Evolutionary conservation across 1,140 invertebrate species (phyloP), one percentile per base, ranked within the genome.

Genomic region (Drosophila arawakana): DNA sequence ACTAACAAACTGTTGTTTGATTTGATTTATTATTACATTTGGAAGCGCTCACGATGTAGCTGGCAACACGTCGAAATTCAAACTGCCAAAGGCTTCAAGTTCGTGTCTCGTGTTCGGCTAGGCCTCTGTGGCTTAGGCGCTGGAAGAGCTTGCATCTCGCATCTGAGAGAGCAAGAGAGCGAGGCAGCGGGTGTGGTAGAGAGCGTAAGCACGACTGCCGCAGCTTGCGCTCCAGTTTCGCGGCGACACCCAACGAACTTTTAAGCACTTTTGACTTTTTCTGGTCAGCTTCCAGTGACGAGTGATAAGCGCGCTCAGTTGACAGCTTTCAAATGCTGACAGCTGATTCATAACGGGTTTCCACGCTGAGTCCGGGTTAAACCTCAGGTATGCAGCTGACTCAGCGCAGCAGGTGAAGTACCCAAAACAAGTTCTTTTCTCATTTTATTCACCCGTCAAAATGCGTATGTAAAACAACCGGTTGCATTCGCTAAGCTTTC

Each of bases 21-120:
- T 71, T 9, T 18, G 15, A 5, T 49, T 25, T 65, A n/a, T 57
- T 69, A 65, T 77, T 77, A 77, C 69, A 50, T 79, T 60, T 69
- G 52, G 60, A 43, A 70, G 83, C 70, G 83, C 68, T 86, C 66
- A 81, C 76, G 83, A 54, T 86, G 83, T 88, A 68, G 49, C 80
- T 83, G 69, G 73, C 66, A 72, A 68, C 83, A 68, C 79, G 82
- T 81, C 69, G 47, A 86, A 80, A 82, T 70, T 70, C 69, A 70
- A 78, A 85, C 81, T 83, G 80, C 43, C 55, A 73, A 59, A 52
- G 43, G 47, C 13, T 55, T 50, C 39, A 54, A 41, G 11, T 60
- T 30, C 25, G 25, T 30, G 25, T 30, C 6, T 30, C 3, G 25
- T 30, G 25, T 30, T 30, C 25, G 25, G 25, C 37, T 63, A 34